phyloP scores from a whole-genome alignment of 2,113 vertebrate genomes.

The Sphaerodactylus townsendi region DNA sequence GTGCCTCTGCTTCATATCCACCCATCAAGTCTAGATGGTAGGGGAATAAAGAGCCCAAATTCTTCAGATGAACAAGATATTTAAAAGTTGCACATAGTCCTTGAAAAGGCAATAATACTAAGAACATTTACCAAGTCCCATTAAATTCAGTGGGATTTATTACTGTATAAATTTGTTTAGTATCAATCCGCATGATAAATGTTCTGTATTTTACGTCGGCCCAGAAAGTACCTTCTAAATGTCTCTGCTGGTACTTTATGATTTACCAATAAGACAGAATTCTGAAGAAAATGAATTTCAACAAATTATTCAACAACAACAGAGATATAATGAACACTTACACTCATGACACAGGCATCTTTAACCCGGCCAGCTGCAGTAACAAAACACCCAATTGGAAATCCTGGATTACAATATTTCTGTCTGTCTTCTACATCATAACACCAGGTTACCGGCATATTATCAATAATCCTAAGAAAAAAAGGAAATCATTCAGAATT shows the following conservation, averaged over 20 bases:
- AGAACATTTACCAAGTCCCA: too few species aligned
- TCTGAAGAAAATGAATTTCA: neutral
- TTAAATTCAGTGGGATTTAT: too few species aligned
- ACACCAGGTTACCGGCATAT: conserved; percentile 94
- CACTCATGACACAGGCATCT: conserved; percentile 87
- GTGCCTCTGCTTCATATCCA: too few species aligned
- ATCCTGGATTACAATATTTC: conserved; percentile 89
- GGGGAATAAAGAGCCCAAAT: too few species aligned
- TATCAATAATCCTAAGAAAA: conserved; percentile 87
- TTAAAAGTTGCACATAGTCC: too few species aligned
- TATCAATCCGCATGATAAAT: too few species aligned
- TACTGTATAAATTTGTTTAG: too few species aligned
- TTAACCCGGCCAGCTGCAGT: conserved; percentile 77
- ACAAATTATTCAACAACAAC: neutral
- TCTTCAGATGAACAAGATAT: too few species aligned
- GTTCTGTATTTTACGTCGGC: neutral
- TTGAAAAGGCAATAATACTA: too few species aligned
- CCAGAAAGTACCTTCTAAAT: neutral
- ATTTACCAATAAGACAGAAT: neutral
- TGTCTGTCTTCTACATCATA: conserved; percentile 85
- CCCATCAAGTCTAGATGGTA: too few species aligned
- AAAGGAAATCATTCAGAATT: conserved; percentile 35
- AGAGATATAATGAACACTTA: conserved; percentile 72
- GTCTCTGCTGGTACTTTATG: neutral
- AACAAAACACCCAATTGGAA: conserved; percentile 89